Evolutionary conservation across 2,888 invertebrate species (phyloP).

Genomic region (Dascillus cervinus): DNA sequence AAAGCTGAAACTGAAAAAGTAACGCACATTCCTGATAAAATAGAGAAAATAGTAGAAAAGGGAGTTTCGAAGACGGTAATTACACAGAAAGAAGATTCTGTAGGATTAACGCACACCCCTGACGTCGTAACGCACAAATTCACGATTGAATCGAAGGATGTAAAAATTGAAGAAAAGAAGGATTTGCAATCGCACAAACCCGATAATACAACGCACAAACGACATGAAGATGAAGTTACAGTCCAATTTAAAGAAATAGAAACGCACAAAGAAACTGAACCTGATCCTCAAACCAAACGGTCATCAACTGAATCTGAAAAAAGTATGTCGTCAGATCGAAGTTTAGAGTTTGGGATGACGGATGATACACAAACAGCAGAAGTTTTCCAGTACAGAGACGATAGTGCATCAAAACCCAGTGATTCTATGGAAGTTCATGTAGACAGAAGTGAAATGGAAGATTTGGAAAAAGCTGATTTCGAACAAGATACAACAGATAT

Average conservation of each 20-base stretch:
- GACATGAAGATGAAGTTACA: constrained; percentile 21
- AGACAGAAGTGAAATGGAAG: constrained; percentile 46
- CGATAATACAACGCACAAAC: constrained; percentile 17
- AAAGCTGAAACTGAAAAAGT: constrained; percentile 7
- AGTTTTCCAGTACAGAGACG: constrained; percentile 15
- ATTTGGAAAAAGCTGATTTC: constrained; percentile 44
- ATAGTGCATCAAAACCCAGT: constrained; percentile 34
- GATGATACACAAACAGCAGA: constrained; percentile 17
- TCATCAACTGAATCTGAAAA: constrained; percentile 33
- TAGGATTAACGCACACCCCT: constrained; percentile 1
- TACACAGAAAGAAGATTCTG: constrained; percentile 1
- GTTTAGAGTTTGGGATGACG: constrained; percentile 16
- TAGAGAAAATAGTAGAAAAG: constrained; percentile 2
- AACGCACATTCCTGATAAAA: constrained; percentile 2
- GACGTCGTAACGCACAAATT: no score
- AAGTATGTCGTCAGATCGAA: constrained; percentile 30
- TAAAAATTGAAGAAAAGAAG: constrained; percentile 15
- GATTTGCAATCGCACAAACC: constrained; percentile 21
- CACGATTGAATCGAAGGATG: constrained; percentile 2
- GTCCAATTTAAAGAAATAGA: constrained; percentile 20
- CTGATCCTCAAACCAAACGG: constrained; percentile 22
- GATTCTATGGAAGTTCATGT: constrained; percentile 46
- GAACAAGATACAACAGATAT: constrained; percentile 38
- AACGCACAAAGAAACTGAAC: constrained; percentile 30
- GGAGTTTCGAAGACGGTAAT: constrained; percentile 2